Conservation (phyloP, 2,113 vertebrate species). For the Struthio camelus region DNA sequence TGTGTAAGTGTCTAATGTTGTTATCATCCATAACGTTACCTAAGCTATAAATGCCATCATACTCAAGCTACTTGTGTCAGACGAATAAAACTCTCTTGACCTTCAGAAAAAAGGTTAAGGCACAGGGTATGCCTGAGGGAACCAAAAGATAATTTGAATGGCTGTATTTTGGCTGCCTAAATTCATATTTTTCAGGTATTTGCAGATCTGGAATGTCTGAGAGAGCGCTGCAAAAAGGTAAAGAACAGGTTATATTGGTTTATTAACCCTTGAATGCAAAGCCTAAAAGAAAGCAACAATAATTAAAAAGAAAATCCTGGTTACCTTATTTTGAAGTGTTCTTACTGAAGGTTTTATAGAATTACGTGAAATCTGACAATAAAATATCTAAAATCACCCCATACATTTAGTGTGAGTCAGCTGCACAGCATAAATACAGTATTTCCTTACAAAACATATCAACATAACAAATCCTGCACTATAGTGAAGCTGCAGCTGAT, state of each 20-base stretch:
- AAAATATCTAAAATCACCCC: background rate
- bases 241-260: background rate
- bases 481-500: background rate
- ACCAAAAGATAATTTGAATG: background rate
- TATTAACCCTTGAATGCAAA: background rate
- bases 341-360: background rate
- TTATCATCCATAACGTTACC: slow-evolving; percentile 60
- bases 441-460: background rate
- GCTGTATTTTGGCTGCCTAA: background rate
- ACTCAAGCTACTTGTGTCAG: slow-evolving; percentile 42
- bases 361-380: background rate
- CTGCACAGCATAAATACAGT: background rate
- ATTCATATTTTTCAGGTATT: background rate
- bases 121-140: background rate
- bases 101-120: slow-evolving; percentile 53
- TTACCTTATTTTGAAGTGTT: background rate
- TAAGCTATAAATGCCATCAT: slow-evolving; percentile 56
- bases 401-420: background rate
- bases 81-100: slow-evolving; percentile 50
- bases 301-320: background rate
- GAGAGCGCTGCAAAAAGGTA: background rate
- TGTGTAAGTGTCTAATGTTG: slow-evolving; percentile 50
- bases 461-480: background rate
- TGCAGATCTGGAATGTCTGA: background rate
- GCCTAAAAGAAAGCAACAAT: background rate